Evolutionary conservation across 2,113 vertebrate species (phyloP), one percentile per base, ranked within the genome.

Genomic region (Butorides virescens): DNA sequence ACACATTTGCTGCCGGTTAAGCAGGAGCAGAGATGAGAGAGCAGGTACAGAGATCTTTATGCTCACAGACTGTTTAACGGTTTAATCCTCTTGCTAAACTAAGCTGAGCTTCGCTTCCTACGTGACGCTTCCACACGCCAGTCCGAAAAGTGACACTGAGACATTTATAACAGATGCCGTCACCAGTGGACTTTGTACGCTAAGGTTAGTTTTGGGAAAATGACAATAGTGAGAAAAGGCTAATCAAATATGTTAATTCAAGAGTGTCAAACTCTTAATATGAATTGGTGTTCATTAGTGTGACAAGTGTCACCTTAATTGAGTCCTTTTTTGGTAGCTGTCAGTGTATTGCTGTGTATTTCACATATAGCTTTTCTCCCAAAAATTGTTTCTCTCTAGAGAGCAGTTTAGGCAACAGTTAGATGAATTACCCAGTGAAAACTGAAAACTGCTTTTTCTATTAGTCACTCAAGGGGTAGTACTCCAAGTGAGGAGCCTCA

Each of bases 91-190:
- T 70, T 85, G 36, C 70, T 88, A 86, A 89, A 82, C 27, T 1
- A 6, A 79, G 46, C 32, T 70, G 44, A 25, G 20, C 39, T 95
- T 56, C 58, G 27, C 46, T 86, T 68, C 44, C 14, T 47, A 29
- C 18, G 6, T 19, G 70, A 32, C 0, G 0, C 37, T 70, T 78
- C 62, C 72, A 47, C 7, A 1, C 0, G 0, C 29, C 30, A 5
- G 1, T 47, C 46, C 46, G 46, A 73, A 66, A 74, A 47, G 37
- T 34, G 44, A 7, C 44, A 13, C 32, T 1, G 29, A 55, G 50
- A 66, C 6, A 1, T n/a, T 59, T 23, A 63, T 34, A 63, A 80
- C 65, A 74, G 72, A 47, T 47, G 56, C 8, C 27, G 2, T 36
- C 47, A 25, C 13, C 11, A 3, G 8, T 3, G 5, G 46, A n/a